Evolutionary conservation across 2,888 invertebrate species (phyloP).

Genomic region (Cantharis flavilabris): DNA sequence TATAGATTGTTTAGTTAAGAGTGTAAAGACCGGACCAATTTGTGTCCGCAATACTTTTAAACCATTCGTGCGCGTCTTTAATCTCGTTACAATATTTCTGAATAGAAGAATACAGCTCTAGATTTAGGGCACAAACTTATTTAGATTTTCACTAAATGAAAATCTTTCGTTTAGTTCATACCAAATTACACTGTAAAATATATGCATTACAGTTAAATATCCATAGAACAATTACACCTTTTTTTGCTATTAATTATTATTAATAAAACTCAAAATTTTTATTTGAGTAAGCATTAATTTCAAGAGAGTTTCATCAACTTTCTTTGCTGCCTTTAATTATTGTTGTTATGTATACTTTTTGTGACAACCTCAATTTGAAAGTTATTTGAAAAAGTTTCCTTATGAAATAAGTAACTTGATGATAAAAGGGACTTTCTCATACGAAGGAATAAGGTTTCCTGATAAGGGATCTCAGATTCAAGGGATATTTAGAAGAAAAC

Average conservation of each 20-base stretch:
- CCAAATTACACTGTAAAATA: too few relatives aligned
- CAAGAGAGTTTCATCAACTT: background rate
- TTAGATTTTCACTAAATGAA: too few relatives aligned
- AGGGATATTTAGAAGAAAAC: background rate
- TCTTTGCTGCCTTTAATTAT: background rate
- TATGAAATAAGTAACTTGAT: background rate
- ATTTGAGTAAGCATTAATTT: background rate
- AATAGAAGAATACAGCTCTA: background rate
- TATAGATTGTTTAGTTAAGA: too few relatives aligned
- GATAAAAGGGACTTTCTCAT: background rate
- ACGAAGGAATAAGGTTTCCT: background rate
- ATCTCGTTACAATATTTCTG: too few relatives aligned
- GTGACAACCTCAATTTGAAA: background rate
- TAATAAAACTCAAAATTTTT: too few relatives aligned
- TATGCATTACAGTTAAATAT: too few relatives aligned
- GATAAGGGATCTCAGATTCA: background rate
- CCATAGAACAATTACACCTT: too few relatives aligned
- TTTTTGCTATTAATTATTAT: too few relatives aligned
- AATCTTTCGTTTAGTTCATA: too few relatives aligned
- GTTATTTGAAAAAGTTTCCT: background rate
- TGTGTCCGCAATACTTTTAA: background rate
- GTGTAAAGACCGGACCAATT: too few relatives aligned
- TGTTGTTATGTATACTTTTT: background rate
- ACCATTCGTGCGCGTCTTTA: background rate
- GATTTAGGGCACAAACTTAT: too few relatives aligned